phyloP scores from a whole-genome alignment of 2,113 vertebrate species.

The Stegostoma tigrinum region DNA sequence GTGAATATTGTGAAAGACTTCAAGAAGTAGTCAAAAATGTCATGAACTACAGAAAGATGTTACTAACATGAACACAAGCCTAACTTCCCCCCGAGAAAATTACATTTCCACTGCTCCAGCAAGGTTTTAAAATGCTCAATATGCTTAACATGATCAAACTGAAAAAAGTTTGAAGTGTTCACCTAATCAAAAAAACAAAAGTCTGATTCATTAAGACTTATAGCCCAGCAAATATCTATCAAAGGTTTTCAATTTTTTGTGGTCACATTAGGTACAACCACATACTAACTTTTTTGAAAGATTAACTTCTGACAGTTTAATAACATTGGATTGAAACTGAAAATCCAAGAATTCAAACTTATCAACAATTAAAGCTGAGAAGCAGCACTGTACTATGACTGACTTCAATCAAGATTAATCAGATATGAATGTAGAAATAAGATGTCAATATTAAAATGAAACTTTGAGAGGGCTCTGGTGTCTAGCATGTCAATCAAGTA shows the following conservation, averaged over 20 bases:
- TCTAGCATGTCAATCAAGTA: too few species aligned
- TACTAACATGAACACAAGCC: neutral
- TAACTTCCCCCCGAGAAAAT: neutral
- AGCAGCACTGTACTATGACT: neutral
- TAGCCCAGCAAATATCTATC: neutral
- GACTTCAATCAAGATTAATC: neutral
- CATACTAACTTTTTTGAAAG: neutral
- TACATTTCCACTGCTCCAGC: neutral
- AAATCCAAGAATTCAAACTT: neutral
- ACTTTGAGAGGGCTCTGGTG: neutral
- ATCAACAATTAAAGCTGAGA: neutral
- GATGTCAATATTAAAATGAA: conserved; percentile 6
- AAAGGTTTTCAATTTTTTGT: neutral
- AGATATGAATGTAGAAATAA: neutral
- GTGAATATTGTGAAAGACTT: neutral
- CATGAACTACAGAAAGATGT: neutral
- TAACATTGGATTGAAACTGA: neutral
- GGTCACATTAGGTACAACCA: neutral
- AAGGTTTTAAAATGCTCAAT: neutral
- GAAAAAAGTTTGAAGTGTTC: neutral
- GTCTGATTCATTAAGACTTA: neutral
- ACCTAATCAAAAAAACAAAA: neutral
- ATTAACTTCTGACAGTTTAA: too few species aligned
- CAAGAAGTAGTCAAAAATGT: neutral
- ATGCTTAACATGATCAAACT: neutral